Base-by-base conservation (phyloP, 2,888 invertebrate genomes). In the Chouioia cunea region DNA sequence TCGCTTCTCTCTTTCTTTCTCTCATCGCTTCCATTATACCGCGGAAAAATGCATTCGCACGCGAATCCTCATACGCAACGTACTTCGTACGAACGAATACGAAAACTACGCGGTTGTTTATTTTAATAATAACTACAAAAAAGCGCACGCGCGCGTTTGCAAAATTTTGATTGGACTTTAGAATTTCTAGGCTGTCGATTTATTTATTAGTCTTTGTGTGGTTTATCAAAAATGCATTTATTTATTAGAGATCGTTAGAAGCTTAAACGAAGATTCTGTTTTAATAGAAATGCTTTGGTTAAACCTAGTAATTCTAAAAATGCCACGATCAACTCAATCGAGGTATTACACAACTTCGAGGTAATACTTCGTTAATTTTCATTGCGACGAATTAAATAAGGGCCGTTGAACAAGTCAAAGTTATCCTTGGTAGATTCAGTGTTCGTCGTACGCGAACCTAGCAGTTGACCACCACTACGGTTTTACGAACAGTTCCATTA, bases 41-140 rank as follows among this genome's bases (percentile, higher is more conserved):
- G 36, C 36, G 36, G 36, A 20, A 60, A 53, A 53, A 14, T 53
- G 22, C 22, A 48, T 10, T n/a, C 15, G n/a, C 65, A 12, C 50
- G 14, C 47, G 15, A 20, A 50, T 20, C 36, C 50, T 50, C 67
- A 54, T 44, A 47, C 56, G 43, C 44, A 43, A 27, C 70, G 59
- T 78, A 79, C 75, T 79, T 77, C 74, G 79, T 79, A 80, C 73
- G 79, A 78, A 79, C 77, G 77, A 78, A 79, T 81, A 80, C 76
- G 80, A 81, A 80, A 81, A 53, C 50, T 62, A 65, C 48, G 56
- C 56, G 18, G 43, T 63, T 71, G 23, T 57, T 57, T 73, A 74
- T 74, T 76, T 59, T 64, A 73, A 36, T 36, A 36, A 36, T 36
- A 36, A 36, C 36, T 36, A 36, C 36, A 12, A 36, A 36, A 60